Evolutionary conservation across 2,113 vertebrate species (phyloP).

Genomic region (Festucalex cinctus): DNA sequence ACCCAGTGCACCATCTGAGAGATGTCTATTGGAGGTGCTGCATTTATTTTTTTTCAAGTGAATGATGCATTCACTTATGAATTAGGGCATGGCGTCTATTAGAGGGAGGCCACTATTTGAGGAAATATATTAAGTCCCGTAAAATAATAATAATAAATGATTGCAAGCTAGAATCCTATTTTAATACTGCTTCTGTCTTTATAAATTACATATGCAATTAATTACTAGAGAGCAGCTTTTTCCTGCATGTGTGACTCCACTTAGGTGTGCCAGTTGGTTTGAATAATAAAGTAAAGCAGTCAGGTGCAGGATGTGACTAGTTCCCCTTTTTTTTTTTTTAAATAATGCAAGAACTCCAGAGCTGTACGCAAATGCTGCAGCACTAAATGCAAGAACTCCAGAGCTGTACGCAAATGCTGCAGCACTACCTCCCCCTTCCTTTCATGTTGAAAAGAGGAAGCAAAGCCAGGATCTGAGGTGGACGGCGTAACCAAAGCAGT

Average conservation of each 20-base stretch:
- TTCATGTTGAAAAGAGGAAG: constrained; percentile 47
- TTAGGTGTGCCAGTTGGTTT: constrained; percentile 3
- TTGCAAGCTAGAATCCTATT: background rate
- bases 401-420: constrained; percentile 9
- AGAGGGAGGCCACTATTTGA: background rate
- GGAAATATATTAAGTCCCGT: background rate
- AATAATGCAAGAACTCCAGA: constrained; percentile 21
- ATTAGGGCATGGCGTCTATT: background rate
- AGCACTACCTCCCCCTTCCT: constrained; percentile 27
- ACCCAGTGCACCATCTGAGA: background rate
- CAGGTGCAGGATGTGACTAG: constrained; percentile 3
- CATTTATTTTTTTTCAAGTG: constrained; percentile 3
- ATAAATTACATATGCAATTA: background rate
- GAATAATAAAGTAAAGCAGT: constrained; percentile 24
- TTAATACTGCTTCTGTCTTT: background rate
- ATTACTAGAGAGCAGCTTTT: constrained; percentile 2
- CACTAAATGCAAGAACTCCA: constrained; percentile 15
- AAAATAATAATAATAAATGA: constrained; percentile 1
- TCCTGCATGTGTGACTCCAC: background rate
- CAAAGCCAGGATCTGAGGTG: constrained; percentile 45
- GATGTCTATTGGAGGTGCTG: background rate
- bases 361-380: constrained; percentile 4
- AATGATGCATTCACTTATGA: background rate
- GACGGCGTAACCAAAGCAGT: constrained; percentile 62
- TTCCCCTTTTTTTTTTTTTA: too few species aligned